Base-by-base conservation (phyloP, 2,797 vertebrate species). In the Heteromormyrus szaboi region DNA sequence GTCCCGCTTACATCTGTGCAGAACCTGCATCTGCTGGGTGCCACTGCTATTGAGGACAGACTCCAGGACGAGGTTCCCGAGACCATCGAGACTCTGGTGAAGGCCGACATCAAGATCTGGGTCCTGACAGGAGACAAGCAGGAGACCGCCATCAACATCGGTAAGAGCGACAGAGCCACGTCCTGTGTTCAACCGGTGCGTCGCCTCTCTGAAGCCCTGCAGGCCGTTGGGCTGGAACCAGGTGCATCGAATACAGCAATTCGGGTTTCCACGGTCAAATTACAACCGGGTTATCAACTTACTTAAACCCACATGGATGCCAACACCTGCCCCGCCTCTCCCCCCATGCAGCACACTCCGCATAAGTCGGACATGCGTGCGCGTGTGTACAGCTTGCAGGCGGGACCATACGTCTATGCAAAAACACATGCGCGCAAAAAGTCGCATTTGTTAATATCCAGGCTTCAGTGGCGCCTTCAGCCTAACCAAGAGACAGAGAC, bases 41-140 rank as follows among this genome's bases (percentile, higher is more conserved):
- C 99, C 93, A 99, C 98, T 50, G 99, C 98, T 25, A 99, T 99
- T 81, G 99, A 99, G 92, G 99, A 99, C 93, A 98, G 97, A 92
- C 96, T 99, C 59, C 99, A 99, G 94, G 98, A 99, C 91, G 97
- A 97, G 91, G 99, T 99, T 79, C 98, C 99, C 12, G 98, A 99
- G 95, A 99, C 99, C 89, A 99, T 99, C 85, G 98, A 99, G 95
- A 99, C 97, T 0, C 96, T 99, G 48, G 97, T 99, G 96, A 99
- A 99, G 94, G 99, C 98, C 1, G 98, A 99, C 93, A 99, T 99
- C 92, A 99, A 98, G 95, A 98, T 99, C 95, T 99, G 98, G 98
- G 98, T 99, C 92, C 96, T 99, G 91, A 99, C 99, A 0, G 99
- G 99, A 4, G 99, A 99, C 96, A 99, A 99, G 93, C 99, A 99